These are phyloP conservation scores for Hippopotamyrus pictus DNA, from an alignment of 2,797 vertebrate species.

Conservation along the genomic window DNA sequence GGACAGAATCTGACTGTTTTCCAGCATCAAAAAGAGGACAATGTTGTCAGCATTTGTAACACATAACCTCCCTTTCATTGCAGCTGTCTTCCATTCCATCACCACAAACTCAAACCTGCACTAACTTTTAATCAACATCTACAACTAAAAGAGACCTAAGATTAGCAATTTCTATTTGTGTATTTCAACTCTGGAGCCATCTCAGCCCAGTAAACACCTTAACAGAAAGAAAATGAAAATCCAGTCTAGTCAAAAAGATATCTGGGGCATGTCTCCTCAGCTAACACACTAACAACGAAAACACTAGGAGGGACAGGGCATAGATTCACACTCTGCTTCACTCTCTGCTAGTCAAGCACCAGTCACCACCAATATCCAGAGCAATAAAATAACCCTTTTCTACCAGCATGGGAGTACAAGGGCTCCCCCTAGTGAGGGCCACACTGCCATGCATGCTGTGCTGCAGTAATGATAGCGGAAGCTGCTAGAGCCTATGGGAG, in stretches of 20 bases:
- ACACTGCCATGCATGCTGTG: not conserved
- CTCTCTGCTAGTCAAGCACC: not conserved
- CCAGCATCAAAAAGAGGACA: not conserved
- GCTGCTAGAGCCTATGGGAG: not conserved
- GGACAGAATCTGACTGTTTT: not conserved
- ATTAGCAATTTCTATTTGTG: not conserved
- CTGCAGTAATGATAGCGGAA: not conserved
- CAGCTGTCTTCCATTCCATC: not conserved
- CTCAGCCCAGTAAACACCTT: not conserved
- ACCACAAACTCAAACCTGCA: not conserved
- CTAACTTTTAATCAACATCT: not conserved
- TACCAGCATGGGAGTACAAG: not conserved
- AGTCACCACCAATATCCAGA: not conserved
- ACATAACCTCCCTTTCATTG: not conserved
- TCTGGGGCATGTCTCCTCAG: not conserved
- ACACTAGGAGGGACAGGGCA: not conserved
- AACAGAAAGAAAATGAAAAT: not conserved
- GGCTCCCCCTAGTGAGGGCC: slow-evolving; percentile 10
- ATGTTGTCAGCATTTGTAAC: not conserved
- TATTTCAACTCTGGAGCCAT: not conserved
- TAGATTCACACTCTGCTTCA: not conserved
- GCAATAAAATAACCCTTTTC: not conserved
- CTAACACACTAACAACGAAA: not conserved
- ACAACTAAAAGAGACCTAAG: not conserved
- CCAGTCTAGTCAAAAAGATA: not conserved